Evolutionary conservation across 2,113 vertebrate species (phyloP).

Genomic region (Meles meles): DNA sequence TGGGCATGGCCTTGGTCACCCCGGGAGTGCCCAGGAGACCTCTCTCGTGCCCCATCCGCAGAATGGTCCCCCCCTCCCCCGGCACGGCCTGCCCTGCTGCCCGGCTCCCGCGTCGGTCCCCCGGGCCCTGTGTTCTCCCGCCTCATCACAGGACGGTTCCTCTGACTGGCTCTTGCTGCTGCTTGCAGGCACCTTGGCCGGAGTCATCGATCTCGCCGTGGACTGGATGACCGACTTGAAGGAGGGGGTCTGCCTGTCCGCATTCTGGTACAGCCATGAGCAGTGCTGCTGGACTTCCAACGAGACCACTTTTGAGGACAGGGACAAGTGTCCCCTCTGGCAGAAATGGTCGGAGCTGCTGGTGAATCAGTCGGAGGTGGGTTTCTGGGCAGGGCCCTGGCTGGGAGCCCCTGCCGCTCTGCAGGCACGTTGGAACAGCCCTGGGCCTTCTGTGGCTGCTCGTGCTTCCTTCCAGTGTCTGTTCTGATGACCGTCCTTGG

Average conservation of each 20-base stretch:
- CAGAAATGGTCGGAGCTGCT: slow-evolving; percentile 98
- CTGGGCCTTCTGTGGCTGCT: neutral
- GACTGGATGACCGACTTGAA: slow-evolving; percentile 99
- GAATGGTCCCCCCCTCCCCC: accelerated
- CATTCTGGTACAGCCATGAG: slow-evolving; percentile 98
- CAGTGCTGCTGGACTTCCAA: slow-evolving; percentile 99
- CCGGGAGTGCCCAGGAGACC: neutral
- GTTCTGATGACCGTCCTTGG: neutral
- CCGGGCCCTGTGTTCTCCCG: accelerated
- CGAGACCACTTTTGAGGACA: slow-evolving; percentile 95
- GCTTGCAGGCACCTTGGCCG: slow-evolving; percentile 91
- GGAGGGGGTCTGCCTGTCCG: slow-evolving; percentile 95
- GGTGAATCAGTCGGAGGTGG: slow-evolving; percentile 90
- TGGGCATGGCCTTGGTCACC: neutral
- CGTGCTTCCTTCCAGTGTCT: neutral
- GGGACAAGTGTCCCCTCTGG: slow-evolving; percentile 98
- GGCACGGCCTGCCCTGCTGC: too few species aligned
- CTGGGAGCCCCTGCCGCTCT: neutral
- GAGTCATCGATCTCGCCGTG: slow-evolving; percentile 96
- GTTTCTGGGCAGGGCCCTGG: neutral
- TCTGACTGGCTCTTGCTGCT: neutral
- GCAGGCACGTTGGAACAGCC: neutral
- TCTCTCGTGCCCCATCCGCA: accelerated
- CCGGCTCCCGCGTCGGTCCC: neutral
- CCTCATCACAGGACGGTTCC: accelerated